Evolutionary conservation across 1,140 invertebrate genomes (phyloP).

Genomic region (Maniola jurtina): DNA sequence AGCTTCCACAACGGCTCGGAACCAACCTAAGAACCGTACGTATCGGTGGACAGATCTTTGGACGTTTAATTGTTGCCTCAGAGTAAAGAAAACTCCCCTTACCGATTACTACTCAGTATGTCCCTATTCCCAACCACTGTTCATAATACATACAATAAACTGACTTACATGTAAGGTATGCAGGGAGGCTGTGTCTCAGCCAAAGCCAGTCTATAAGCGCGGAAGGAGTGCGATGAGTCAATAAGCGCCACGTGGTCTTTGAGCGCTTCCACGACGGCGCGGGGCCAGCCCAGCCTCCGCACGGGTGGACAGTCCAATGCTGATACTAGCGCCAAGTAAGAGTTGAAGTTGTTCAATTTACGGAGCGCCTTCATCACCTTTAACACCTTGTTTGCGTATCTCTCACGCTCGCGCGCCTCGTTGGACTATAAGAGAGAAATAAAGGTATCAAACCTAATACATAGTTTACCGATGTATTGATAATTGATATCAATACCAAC

Average conservation of each 20-base stretch:
- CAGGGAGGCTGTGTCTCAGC: slow-evolving; percentile 97
- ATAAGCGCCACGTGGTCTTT: slow-evolving; percentile 97
- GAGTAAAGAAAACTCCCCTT: no score
- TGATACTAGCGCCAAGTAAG: slow-evolving; percentile 96
- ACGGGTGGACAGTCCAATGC: slow-evolving; percentile 98
- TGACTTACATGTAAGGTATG: slow-evolving; percentile 96
- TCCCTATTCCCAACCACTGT: no score
- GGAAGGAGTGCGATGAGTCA: slow-evolving; percentile 96
- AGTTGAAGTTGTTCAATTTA: slow-evolving; percentile 99
- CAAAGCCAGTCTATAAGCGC: slow-evolving; percentile 95
- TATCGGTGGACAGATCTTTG: slow-evolving; percentile 86
- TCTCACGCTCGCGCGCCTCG: slow-evolving; percentile 96
- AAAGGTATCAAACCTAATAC: background rate
- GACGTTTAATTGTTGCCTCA: no score
- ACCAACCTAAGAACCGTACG: slow-evolving; percentile 96
- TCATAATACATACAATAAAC: background rate
- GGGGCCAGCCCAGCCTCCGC: slow-evolving; percentile 96
- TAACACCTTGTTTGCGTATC: slow-evolving; percentile 97
- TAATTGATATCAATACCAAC: no score
- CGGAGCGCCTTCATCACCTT: slow-evolving; percentile 99
- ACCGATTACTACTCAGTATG: no score
- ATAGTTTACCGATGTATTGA: no score
- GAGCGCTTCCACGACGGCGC: slow-evolving; percentile 93
- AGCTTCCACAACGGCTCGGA: slow-evolving; percentile 94
- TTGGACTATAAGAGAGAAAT: slow-evolving; percentile 50